These are phyloP conservation scores for Theocolax elegans DNA, from an alignment of 1,140 invertebrate species.

Conservation along the genomic window DNA sequence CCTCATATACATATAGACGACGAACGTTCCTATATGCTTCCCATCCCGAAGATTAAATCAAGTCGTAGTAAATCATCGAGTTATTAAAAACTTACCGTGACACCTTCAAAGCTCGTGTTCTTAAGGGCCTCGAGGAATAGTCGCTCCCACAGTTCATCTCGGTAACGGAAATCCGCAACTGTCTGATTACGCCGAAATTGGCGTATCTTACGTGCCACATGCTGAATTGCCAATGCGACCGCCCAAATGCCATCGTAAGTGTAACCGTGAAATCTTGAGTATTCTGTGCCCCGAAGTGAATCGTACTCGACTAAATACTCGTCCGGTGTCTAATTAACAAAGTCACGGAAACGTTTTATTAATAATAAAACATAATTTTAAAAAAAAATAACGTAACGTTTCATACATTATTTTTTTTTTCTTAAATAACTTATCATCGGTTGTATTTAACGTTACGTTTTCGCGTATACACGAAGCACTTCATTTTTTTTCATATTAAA, in stretches of 20 bases:
- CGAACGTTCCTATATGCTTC: no score
- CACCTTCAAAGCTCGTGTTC: conserved; percentile 93
- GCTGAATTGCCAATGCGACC: conserved; percentile 90
- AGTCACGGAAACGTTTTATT: no score
- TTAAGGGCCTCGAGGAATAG: conserved; percentile 88
- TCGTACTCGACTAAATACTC: conserved; percentile 90
- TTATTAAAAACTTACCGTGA: conserved; percentile 87
- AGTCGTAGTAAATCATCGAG: no score
- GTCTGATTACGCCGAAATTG: conserved; percentile 76
- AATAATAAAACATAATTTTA: no score
- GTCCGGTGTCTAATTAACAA: conserved; percentile 88
- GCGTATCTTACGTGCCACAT: conserved; percentile 78
- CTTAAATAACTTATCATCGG: no score
- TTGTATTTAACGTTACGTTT: no score
- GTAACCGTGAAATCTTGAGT: conserved; percentile 95
- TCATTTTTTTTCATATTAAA: no score
- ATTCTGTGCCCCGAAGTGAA: conserved; percentile 79
- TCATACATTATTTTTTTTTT: no score
- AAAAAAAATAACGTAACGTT: no score
- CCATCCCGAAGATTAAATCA: no score
- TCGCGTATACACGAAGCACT: no score
- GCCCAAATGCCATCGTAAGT: conserved; percentile 98
- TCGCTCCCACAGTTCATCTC: conserved; percentile 87
- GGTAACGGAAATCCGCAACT: conserved; percentile 83
- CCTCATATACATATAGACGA: no score